Percentiles rank a stretch among this genome's conserved stretches.
phyloP scores from a whole-genome alignment of 2,797 vertebrate species.

The Paramormyrops hopkinsi region DNA sequence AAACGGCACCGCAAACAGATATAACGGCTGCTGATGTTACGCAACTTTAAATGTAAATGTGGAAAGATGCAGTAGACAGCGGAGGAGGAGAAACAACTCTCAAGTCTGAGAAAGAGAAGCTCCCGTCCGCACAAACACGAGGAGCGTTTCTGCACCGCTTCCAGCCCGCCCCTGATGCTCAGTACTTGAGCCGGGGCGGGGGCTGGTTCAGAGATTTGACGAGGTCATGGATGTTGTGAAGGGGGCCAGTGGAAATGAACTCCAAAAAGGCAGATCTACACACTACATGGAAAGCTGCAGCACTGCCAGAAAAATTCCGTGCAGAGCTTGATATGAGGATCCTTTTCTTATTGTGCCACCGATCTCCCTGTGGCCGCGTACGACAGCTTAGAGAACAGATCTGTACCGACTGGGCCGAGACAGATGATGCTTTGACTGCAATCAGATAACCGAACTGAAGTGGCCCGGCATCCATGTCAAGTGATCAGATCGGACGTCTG shows the following conservation, averaged over 20 bases:
- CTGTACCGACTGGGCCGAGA: conserved; percentile 45
- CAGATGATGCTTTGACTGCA: conserved; percentile 40
- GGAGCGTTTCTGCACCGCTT: background rate
- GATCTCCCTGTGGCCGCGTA: conserved; percentile 35
- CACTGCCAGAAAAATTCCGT: background rate
- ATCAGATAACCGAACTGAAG: conserved; percentile 50
- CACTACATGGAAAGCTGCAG: conserved; percentile 34
- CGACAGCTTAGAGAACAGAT: conserved; percentile 32
- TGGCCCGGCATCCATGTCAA: conserved; percentile 47
- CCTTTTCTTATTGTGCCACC: conserved; percentile 28
- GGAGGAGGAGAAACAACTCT: background rate
- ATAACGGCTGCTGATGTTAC: background rate
- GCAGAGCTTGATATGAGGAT: conserved; percentile 39
- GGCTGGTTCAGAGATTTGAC: background rate
- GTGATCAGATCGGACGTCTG: conserved; percentile 54
- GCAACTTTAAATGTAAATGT: background rate
- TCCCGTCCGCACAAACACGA: background rate
- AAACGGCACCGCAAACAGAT: background rate
- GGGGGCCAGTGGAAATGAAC: background rate
- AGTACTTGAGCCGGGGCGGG: no score
- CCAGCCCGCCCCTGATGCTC: background rate
- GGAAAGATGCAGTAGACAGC: background rate
- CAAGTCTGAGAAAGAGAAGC: background rate
- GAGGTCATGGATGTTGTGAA: background rate
- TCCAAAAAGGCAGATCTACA: background rate